These are phyloP conservation scores for Brotula barbata DNA, from an alignment of 2,797 vertebrate genomes.

Conservation along the genomic window DNA sequence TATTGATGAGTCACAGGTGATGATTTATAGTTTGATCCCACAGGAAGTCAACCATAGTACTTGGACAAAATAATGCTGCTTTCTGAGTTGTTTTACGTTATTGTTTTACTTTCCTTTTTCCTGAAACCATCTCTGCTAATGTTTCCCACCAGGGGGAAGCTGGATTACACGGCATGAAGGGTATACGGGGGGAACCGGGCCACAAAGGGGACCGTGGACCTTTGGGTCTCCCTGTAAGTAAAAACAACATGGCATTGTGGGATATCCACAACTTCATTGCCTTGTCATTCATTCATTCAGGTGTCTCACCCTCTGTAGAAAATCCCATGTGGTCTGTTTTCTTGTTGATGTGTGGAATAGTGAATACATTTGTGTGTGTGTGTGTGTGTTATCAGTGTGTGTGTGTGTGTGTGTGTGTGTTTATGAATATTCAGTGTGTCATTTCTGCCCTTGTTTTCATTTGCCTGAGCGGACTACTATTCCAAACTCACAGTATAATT, in stretches of 20 bases:
- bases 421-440: slow-evolving; percentile 15
- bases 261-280: slow-evolving; percentile 10
- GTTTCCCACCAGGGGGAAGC: slow-evolving; percentile 91
- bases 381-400: slow-evolving; percentile 2
- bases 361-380: slow-evolving; percentile 12
- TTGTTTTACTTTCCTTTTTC: slow-evolving; percentile 16
- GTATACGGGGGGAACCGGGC: slow-evolving; percentile 92
- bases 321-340: slow-evolving; percentile 6
- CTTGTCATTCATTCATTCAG: slow-evolving; percentile 14
- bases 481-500: slow-evolving; percentile 57
- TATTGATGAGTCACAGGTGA: too few species aligned
- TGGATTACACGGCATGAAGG: slow-evolving; percentile 95
- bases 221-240: slow-evolving; percentile 99
- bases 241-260: slow-evolving; percentile 48
- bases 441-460: slow-evolving; percentile 61
- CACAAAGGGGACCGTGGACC: slow-evolving; percentile 99
- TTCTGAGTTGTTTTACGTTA: too few species aligned
- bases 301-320: slow-evolving; percentile 4
- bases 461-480: slow-evolving; percentile 54
- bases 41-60: too few species aligned
- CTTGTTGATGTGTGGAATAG: slow-evolving; percentile 5
- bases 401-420: slow-evolving; percentile 1
- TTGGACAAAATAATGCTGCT: too few species aligned
- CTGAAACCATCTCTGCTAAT: slow-evolving; percentile 81
- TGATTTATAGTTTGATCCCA: too few species aligned